Conservation (phyloP, 1,140 invertebrate species). For the Drusus annulatus region DNA sequence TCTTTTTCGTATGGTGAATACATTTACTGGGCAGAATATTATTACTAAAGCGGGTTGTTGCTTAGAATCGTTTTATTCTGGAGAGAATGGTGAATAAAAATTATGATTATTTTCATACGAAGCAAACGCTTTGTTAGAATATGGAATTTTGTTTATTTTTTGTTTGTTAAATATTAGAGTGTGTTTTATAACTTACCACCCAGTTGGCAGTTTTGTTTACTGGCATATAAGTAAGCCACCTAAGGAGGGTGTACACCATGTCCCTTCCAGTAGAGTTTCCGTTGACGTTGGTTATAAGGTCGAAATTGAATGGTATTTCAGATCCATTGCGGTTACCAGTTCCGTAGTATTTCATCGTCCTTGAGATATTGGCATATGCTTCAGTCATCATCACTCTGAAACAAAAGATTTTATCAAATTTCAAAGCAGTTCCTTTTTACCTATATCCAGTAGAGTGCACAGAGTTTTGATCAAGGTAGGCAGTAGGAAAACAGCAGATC, state of each 20-base stretch:
- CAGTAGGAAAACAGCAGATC: too few species aligned
- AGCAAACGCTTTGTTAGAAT: neutral
- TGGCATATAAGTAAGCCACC: slow-evolving; percentile 72
- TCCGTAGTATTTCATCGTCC: slow-evolving; percentile 76
- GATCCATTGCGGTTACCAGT: slow-evolving; percentile 68
- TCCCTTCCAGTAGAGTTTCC: slow-evolving; percentile 61
- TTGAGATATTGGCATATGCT: slow-evolving; percentile 73
- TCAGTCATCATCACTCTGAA: slow-evolving; percentile 79
- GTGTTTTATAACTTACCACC: slow-evolving; percentile 73
- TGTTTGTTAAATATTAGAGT: too few species aligned
- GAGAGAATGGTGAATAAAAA: too few species aligned
- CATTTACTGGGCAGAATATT: too few species aligned
- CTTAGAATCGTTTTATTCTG: too few species aligned
- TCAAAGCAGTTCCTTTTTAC: too few species aligned
- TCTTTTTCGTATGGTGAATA: too few species aligned
- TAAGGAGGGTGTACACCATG: slow-evolving; percentile 68
- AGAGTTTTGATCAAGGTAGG: too few species aligned
- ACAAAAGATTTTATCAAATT: slow-evolving; percentile 34
- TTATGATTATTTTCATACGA: neutral
- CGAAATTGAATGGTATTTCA: slow-evolving; percentile 82
- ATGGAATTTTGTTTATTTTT: too few species aligned
- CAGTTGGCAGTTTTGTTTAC: slow-evolving; percentile 71
- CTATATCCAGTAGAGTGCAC: too few species aligned
- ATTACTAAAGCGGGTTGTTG: too few species aligned
- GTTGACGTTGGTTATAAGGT: slow-evolving; percentile 71